Evolutionary conservation across 2,113 vertebrate species (phyloP).

Genomic region (Entomyzon cyanotis): DNA sequence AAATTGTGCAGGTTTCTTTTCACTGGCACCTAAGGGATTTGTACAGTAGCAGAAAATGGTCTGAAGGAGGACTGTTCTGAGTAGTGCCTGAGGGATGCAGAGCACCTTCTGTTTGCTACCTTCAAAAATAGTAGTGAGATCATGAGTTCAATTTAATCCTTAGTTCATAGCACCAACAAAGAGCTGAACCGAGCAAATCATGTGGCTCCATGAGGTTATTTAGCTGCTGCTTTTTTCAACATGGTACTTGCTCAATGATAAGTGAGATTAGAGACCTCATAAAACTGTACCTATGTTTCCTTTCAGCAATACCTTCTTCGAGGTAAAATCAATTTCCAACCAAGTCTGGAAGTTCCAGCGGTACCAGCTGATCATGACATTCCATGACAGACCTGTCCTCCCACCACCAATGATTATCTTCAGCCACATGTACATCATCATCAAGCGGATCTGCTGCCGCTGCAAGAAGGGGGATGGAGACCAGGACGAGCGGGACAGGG

Average conservation of each 20-base stretch:
- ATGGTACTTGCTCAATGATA: background rate
- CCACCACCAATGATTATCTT: slow-evolving; percentile 96
- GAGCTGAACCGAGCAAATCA: background rate
- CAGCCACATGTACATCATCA: slow-evolving; percentile 91
- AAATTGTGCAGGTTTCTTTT: background rate
- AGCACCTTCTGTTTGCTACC: background rate
- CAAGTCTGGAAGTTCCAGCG: slow-evolving; percentile 99
- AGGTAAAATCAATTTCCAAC: slow-evolving; percentile 98
- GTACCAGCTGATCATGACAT: slow-evolving; percentile 98
- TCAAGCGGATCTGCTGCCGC: slow-evolving; percentile 80
- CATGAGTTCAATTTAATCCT: background rate
- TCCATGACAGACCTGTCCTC: slow-evolving; percentile 94
- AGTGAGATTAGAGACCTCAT: background rate
- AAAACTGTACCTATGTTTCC: background rate
- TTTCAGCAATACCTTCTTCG: slow-evolving; percentile 96
- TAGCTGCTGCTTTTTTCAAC: background rate
- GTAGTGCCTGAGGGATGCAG: background rate
- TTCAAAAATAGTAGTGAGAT: background rate
- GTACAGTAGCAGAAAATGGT: background rate
- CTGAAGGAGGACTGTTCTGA: background rate
- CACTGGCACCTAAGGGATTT: background rate
- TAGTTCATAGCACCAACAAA: background rate
- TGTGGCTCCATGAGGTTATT: background rate
- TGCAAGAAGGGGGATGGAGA: slow-evolving; percentile 85
- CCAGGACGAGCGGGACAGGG: slow-evolving; percentile 90